These are phyloP conservation scores for Polydesmus complanatus DNA, from an alignment of 2,888 invertebrate species.

Conservation along the genomic window DNA sequence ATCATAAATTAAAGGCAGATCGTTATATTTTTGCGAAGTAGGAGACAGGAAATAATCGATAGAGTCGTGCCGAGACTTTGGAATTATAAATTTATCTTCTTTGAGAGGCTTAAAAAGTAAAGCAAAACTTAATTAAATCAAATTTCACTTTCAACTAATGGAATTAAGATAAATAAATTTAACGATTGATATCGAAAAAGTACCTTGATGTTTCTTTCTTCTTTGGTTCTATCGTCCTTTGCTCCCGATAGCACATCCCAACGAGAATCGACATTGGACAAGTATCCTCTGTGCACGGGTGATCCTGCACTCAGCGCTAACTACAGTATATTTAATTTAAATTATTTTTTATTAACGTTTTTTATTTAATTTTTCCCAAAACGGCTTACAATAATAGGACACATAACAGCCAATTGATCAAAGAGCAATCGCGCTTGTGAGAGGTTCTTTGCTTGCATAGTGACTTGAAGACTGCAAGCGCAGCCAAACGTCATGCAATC, in stretches of 20 bases:
- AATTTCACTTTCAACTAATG: too few relatives aligned
- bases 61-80: conserved; percentile 91
- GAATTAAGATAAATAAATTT: too few relatives aligned
- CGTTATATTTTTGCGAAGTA: conserved; percentile 79
- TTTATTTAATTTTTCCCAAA: neutral
- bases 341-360: neutral
- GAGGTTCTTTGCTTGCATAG: conserved; percentile 71
- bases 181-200: too few relatives aligned
- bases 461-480: conserved; percentile 94
- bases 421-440: conserved; percentile 88
- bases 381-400: conserved; percentile 75
- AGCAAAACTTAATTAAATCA: too few relatives aligned
- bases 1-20: conserved; percentile 80
- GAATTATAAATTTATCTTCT: conserved; percentile 62
- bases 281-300: conserved; percentile 80
- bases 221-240: conserved; percentile 85
- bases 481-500: conserved; percentile 99
- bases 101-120: conserved; percentile 38
- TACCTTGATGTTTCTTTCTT: conserved; percentile 65
- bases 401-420: conserved; percentile 90
- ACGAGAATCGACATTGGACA: conserved; percentile 92
- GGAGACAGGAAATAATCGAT: conserved; percentile 92
- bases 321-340: conserved; percentile 34
- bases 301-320: conserved; percentile 93
- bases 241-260: conserved; percentile 95